Evolutionary conservation across 2,888 invertebrate genomes (phyloP).

Genomic region (Lepidocyrtoides sp.): DNA sequence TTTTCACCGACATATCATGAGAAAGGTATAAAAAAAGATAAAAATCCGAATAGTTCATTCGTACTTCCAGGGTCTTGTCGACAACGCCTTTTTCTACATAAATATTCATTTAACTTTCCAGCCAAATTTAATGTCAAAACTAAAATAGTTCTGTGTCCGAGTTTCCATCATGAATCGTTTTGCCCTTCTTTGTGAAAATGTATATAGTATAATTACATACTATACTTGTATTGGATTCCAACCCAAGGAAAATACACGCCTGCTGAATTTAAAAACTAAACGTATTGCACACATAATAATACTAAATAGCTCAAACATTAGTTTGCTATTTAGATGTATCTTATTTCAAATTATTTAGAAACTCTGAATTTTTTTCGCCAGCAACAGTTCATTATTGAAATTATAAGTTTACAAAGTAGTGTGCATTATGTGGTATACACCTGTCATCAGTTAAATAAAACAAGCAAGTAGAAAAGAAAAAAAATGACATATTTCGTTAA

Average conservation of each 20-base stretch:
- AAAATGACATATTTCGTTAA: constrained; percentile 43
- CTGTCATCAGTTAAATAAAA: constrained; percentile 52
- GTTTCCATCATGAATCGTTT: neutral
- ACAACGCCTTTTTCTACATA: constrained; percentile 10
- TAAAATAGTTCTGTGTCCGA: neutral
- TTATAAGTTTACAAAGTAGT: constrained; percentile 36
- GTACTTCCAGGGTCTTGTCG: neutral
- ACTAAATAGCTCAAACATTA: too few relatives aligned
- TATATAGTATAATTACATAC: too few relatives aligned
- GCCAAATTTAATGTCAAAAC: neutral
- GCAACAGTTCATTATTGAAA: constrained; percentile 50
- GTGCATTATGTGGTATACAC: neutral
- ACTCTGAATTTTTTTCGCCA: neutral
- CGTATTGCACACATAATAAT: too few relatives aligned
- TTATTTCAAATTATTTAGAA: neutral
- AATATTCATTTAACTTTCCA: constrained; percentile 11
- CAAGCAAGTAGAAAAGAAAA: constrained; percentile 10
- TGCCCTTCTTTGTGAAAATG: too few relatives aligned
- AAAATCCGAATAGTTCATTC: neutral
- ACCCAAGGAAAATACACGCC: too few relatives aligned
- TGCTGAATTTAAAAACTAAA: too few relatives aligned
- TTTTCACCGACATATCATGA: constrained; percentile 6
- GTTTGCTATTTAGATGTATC: neutral
- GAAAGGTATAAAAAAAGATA: neutral
- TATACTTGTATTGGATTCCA: too few relatives aligned